Evolutionary conservation across 2,888 invertebrate genomes (phyloP).

Genomic region (Plebejus anna): DNA sequence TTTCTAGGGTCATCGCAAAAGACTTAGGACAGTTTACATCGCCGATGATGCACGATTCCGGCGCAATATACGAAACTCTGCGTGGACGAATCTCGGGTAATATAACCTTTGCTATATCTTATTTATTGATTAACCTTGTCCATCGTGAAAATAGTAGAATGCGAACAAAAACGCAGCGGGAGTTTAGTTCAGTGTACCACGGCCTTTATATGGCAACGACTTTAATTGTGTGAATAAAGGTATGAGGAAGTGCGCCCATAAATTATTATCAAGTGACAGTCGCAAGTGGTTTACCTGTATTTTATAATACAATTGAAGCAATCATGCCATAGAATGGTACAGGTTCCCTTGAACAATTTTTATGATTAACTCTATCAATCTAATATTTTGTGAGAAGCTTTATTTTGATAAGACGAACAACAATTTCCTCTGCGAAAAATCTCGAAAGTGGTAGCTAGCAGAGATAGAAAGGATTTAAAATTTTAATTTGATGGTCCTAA

Average conservation of each 20-base stretch:
- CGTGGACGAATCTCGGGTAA: neutral
- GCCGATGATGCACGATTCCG: neutral
- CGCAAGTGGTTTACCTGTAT: neutral
- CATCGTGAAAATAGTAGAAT: conserved; percentile 1
- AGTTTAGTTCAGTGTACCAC: conserved; percentile 3
- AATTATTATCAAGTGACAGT: conserved; percentile 2
- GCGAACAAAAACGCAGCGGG: conserved; percentile 6
- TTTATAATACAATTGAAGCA: neutral
- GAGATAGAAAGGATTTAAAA: too few relatives aligned
- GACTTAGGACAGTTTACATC: neutral
- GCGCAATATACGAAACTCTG: neutral
- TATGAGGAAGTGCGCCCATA: neutral
- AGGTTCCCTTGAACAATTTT: too few relatives aligned
- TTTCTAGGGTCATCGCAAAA: too few relatives aligned
- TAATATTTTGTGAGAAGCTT: too few relatives aligned
- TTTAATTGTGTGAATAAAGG: conserved; percentile 6
- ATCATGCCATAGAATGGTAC: neutral
- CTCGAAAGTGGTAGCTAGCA: too few relatives aligned
- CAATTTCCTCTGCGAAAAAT: too few relatives aligned
- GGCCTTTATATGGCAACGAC: neutral
- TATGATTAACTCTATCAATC: too few relatives aligned
- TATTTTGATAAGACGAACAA: too few relatives aligned
- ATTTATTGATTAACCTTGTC: neutral
- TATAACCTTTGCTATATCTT: neutral
- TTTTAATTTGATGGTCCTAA: too few relatives aligned